Percentiles rank a stretch among this genome's conserved stretches.
Evolutionary conservation across 2,797 vertebrate genomes (phyloP).

Genomic region (Trichosurus vulpecula): DNA sequence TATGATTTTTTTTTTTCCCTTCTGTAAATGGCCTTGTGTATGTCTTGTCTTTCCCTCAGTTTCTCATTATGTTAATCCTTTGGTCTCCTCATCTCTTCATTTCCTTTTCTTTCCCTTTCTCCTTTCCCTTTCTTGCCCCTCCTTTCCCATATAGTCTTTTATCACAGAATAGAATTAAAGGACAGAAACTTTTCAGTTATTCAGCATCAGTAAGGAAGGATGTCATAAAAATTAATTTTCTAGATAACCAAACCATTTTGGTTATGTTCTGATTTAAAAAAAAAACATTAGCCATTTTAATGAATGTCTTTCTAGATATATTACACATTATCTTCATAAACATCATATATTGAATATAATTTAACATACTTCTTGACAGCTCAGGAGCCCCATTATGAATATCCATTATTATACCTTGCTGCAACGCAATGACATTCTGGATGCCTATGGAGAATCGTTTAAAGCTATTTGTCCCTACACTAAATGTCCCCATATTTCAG

Average conservation of each 20-base stretch:
- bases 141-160: neutral
- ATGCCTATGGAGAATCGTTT: neutral
- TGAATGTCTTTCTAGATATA: neutral
- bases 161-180: neutral
- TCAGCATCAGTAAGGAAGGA: neutral
- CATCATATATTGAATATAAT: neutral
- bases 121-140: neutral
- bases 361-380: neutral
- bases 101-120: neutral
- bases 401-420: neutral
- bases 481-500: neutral
- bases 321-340: neutral
- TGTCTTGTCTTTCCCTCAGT: neutral
- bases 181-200: neutral
- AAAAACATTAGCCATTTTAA: neutral
- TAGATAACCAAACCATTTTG: neutral
- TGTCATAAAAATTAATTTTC: neutral
- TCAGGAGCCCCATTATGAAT: neutral
- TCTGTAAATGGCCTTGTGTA: neutral
- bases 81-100: neutral
- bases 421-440: neutral
- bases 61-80: neutral
- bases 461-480: neutral
- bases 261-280: too few relatives aligned
- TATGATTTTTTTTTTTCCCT: neutral